Base-by-base conservation (phyloP, 2,888 invertebrate genomes). In the Macrosiphum euphorbiae region DNA sequence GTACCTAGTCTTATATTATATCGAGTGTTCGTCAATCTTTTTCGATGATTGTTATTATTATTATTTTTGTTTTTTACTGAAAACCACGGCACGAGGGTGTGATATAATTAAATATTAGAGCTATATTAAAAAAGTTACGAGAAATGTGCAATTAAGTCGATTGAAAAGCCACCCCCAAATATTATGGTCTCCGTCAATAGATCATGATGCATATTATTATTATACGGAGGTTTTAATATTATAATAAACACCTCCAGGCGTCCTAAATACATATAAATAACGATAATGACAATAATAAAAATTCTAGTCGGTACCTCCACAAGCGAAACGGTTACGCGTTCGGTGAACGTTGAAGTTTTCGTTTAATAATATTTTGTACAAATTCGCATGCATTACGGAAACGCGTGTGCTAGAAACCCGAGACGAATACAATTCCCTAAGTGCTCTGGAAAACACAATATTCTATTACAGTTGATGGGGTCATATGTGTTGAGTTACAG, bases 401-500 rank as follows among this genome's bases (percentile, higher is more conserved):
- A 61, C 26, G 35, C 10, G 86, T 13, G 86, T 61, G n/a, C 10
- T 35, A 4, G 61, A 61, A 92, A 91, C 35, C 8, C 86, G 35
- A 87, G 92, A 50, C 47, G 86, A 92, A 92, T 35, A 87, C 92
- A 87, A 92, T 92, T 92, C 47, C 35, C 86, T 35, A 58, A 92
- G 92, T 87, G 92, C 92, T 92, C 35, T 35, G 35, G 28, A 92
- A 87, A 87, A 92, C 16, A 92, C 91, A 61, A 92, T 92, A 92
- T 87, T 87, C 61, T 86, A 91, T 87, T 92, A 92, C 92, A 35
- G 92, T 35, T 61, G 87, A 92, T 50, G 86, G 86, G 92, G 61
- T 86, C n/a, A 28, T 85, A 47, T 47, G 91, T 35, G 55, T 91
- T 86, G 91, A 91, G 58, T 91, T 61, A 87, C 86, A 35, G 16